Evolutionary conservation across 2,888 invertebrate genomes (phyloP).

Genomic region (Mayetiola destructor): DNA sequence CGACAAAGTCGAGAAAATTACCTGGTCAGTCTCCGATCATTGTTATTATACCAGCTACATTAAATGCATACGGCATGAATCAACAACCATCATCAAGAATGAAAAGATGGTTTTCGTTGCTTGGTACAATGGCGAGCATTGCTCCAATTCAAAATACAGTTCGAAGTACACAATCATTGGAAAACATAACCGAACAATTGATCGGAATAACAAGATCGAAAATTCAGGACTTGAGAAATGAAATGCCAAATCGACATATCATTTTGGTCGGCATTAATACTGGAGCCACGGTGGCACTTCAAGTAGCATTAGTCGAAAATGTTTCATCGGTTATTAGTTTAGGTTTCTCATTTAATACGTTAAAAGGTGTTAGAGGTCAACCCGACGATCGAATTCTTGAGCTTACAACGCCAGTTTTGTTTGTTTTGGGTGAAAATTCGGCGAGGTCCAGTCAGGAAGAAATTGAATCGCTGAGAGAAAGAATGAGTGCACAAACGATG

Average conservation of each 20-base stretch:
- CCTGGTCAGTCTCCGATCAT: conserved; percentile 50
- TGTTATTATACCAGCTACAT: conserved; percentile 45
- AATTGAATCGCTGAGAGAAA: conserved; percentile 59
- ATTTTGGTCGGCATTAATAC: conserved; percentile 64
- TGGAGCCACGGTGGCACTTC: conserved; percentile 62
- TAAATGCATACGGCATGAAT: conserved; percentile 32
- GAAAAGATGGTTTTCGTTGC: conserved; percentile 53
- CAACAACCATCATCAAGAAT: conserved; percentile 39
- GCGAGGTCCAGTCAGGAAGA: conserved; percentile 54
- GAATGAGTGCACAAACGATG: conserved; percentile 60
- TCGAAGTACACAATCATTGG: conserved; percentile 28
- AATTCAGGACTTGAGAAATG: conserved; percentile 52
- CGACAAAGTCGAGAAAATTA: conserved; percentile 36
- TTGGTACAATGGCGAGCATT: conserved; percentile 53
- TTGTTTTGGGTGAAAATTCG: conserved; percentile 64
- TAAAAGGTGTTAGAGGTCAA: conserved; percentile 57
- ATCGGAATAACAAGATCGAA: conserved; percentile 51
- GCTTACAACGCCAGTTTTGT: conserved; percentile 56
- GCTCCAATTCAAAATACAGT: conserved; percentile 43
- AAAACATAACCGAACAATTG: conserved; percentile 45
- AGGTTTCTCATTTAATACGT: conserved; percentile 60
- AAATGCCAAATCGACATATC: conserved; percentile 53
- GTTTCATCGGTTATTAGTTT: conserved; percentile 61
- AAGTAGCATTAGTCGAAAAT: conserved; percentile 46
- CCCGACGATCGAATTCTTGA: conserved; percentile 63